These are phyloP conservation scores for Apamea crenata DNA, from an alignment of 2,888 invertebrate species.

Conservation along the genomic window DNA sequence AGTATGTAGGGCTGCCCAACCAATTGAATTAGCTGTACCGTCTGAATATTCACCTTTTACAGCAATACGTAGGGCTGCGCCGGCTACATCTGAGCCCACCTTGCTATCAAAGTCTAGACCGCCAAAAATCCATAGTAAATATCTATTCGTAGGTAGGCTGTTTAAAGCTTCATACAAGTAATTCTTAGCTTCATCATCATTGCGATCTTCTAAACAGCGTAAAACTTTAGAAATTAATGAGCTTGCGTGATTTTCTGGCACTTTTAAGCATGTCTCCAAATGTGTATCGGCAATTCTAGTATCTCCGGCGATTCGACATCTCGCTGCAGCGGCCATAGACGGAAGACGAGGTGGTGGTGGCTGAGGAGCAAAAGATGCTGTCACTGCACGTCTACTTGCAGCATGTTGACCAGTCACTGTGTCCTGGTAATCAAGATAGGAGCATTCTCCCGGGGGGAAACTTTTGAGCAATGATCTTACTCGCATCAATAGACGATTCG, in stretches of 20 bases:
- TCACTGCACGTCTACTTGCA: conserved; percentile 83
- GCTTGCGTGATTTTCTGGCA: conserved; percentile 75
- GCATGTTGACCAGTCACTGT: conserved; percentile 84
- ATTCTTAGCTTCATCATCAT: conserved; percentile 75
- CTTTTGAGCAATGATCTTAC: conserved; percentile 83
- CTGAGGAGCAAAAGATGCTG: conserved; percentile 85
- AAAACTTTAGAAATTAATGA: conserved; percentile 79
- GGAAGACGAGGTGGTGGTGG: conserved; percentile 74
- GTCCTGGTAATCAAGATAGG: conserved; percentile 82
- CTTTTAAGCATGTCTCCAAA: conserved; percentile 73
- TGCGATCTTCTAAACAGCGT: conserved; percentile 79
- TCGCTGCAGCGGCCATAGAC: conserved; percentile 74
- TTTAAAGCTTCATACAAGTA: conserved; percentile 78
- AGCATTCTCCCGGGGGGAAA: conserved; percentile 80
- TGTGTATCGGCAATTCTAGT: conserved; percentile 75
- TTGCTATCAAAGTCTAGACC: conserved; percentile 78
- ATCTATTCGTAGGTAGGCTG: conserved; percentile 79
- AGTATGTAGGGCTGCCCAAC: conserved; percentile 85
- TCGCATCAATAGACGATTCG: conserved; percentile 82
- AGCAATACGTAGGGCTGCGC: conserved; percentile 83
- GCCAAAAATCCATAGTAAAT: conserved; percentile 82
- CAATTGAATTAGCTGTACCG: conserved; percentile 83
- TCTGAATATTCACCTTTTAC: conserved; percentile 83
- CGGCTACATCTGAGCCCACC: conserved; percentile 70
- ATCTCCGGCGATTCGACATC: conserved; percentile 80